Conservation (phyloP, 2,797 vertebrate species). For the Cetoscarus ocellatus region DNA sequence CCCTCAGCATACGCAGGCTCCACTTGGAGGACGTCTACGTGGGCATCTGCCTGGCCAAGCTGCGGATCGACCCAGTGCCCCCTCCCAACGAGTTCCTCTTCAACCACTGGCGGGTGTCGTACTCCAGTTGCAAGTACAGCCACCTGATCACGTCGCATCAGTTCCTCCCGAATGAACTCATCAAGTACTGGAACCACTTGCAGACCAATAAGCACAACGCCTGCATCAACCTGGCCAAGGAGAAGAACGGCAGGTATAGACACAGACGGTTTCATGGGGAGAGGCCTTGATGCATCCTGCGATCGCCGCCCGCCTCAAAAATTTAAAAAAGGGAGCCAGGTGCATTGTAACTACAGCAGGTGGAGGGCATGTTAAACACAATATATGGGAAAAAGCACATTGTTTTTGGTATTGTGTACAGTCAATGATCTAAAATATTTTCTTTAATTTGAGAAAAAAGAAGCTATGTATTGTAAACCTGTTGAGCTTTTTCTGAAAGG, state of each 20-base stretch:
- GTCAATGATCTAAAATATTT: slow-evolving; percentile 89
- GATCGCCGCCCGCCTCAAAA: slow-evolving; percentile 19
- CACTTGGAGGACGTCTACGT: slow-evolving; percentile 99
- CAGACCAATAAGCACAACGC: slow-evolving; percentile 99
- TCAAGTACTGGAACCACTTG: slow-evolving; percentile 99
- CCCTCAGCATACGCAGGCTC: slow-evolving; percentile 94
- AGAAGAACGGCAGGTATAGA: slow-evolving; percentile 92
- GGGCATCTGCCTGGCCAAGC: slow-evolving; percentile 97
- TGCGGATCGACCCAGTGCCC: slow-evolving; percentile 94
- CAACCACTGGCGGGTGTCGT: slow-evolving; percentile 99
- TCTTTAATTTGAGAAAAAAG: slow-evolving; percentile 88
- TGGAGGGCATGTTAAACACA: slow-evolving; percentile 69
- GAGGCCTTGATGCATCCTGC: slow-evolving; percentile 63
- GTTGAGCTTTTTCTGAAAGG: slow-evolving; percentile 78
- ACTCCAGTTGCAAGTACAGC: slow-evolving; percentile 99
- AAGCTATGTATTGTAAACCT: slow-evolving; percentile 80
- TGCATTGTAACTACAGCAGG: slow-evolving; percentile 37
- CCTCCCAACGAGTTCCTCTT: slow-evolving; percentile 99
- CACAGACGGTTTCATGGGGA: slow-evolving; percentile 93
- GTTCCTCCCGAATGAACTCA: slow-evolving; percentile 96
- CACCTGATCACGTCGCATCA: slow-evolving; percentile 99
- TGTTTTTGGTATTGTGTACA: slow-evolving; percentile 86
- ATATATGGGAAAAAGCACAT: slow-evolving; percentile 83
- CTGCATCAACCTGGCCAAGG: slow-evolving; percentile 92
- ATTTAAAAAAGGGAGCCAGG: slow-evolving; percentile 11